Conservation (phyloP, 2,888 invertebrate genomes). For the Orthosia gothica region DNA sequence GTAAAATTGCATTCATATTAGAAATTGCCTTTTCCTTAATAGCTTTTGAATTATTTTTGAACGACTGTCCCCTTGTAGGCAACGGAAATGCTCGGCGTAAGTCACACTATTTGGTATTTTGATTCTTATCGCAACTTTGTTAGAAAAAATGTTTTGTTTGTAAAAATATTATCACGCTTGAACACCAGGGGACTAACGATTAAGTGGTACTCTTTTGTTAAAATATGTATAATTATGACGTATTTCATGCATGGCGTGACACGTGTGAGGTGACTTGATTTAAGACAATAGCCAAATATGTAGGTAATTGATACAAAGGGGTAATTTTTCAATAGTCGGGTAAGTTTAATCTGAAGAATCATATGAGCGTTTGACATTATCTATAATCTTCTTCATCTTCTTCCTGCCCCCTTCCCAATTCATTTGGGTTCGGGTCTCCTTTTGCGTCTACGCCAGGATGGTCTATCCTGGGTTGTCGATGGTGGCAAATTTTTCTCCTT, state of each 20-base stretch:
- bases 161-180: conserved; percentile 49
- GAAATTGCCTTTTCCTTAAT: too few relatives aligned
- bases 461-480: too few relatives aligned
- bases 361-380: too few relatives aligned
- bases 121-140: conserved; percentile 49
- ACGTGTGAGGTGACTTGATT: neutral
- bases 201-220: conserved; percentile 2
- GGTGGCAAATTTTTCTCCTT: too few relatives aligned
- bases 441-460: too few relatives aligned
- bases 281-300: neutral
- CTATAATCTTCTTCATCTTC: too few relatives aligned
- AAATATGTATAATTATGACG: conserved; percentile 8
- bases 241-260: neutral
- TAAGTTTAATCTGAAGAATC: too few relatives aligned
- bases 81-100: conserved; percentile 13
- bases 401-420: too few relatives aligned
- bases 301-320: neutral
- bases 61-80: neutral
- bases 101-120: conserved; percentile 27
- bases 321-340: neutral
- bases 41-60: neutral
- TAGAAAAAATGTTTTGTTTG: conserved; percentile 27
- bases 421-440: too few relatives aligned
- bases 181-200: conserved; percentile 13
- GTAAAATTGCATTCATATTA: too few relatives aligned